Evolutionary conservation across 2,113 vertebrate species (phyloP).

Genomic region (Pogonocichla stellata): DNA sequence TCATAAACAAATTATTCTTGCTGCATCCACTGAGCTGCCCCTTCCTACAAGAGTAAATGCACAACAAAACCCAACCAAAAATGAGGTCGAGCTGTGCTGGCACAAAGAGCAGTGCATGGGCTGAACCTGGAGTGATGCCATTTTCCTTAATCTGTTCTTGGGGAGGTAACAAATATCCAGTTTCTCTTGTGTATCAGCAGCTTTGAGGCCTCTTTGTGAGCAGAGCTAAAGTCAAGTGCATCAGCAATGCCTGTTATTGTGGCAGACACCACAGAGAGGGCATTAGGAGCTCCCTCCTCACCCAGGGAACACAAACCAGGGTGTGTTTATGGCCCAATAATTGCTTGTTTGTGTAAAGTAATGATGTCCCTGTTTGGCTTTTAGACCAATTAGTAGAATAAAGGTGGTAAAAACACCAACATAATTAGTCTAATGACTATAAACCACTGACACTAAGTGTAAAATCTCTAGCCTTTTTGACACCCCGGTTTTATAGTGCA

Average conservation of each 20-base stretch:
- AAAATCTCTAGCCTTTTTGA: constrained; percentile 74
- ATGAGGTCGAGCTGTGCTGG: neutral
- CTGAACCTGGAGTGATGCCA: constrained; percentile 55
- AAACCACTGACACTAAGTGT: constrained; percentile 68
- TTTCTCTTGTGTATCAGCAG: constrained; percentile 35
- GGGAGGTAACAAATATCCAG: constrained; percentile 47
- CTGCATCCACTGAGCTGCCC: neutral
- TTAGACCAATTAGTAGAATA: constrained; percentile 72
- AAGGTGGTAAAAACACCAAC: constrained; percentile 71
- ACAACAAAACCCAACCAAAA: neutral
- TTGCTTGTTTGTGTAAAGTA: constrained; percentile 71
- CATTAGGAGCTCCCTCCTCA: constrained; percentile 46
- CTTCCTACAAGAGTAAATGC: constrained; percentile 14
- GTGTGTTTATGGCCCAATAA: constrained; percentile 74
- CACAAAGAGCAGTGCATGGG: neutral
- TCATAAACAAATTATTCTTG: neutral
- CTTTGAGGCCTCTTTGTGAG: constrained; percentile 62
- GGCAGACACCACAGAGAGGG: constrained; percentile 50
- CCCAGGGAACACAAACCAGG: constrained; percentile 53
- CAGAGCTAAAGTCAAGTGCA: constrained; percentile 65
- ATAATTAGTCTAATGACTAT: constrained; percentile 70
- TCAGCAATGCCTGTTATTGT: constrained; percentile 51
- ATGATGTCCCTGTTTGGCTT: constrained; percentile 69
- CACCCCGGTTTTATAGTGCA: constrained; percentile 77
- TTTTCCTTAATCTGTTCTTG: constrained; percentile 17